Evolutionary conservation across 2,888 invertebrate species (phyloP).

Genomic region (Eremobia ochroleuca): DNA sequence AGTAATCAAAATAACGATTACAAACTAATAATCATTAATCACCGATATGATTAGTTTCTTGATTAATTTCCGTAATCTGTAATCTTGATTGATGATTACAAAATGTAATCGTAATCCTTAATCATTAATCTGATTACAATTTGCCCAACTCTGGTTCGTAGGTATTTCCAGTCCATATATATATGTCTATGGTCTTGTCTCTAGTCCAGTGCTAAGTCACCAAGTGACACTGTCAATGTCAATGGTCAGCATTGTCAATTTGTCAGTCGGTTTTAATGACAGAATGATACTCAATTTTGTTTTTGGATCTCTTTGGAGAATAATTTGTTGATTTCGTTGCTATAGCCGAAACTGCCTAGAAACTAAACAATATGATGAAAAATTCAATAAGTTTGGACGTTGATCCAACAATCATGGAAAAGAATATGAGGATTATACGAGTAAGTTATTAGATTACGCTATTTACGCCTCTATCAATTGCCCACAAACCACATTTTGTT

Average conservation of each 20-base stretch:
- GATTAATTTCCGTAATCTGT: no score
- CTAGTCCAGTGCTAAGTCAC: not conserved
- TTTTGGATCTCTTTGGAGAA: slow-evolving; percentile 19
- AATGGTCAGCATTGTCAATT: no score
- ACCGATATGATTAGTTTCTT: no score
- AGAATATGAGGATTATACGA: slow-evolving; percentile 88
- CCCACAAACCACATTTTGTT: not conserved
- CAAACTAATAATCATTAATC: no score
- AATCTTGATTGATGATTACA: no score
- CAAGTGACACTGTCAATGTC: slow-evolving; percentile 15
- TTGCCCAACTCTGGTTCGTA: no score
- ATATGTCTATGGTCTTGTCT: no score
- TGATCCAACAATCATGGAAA: slow-evolving; percentile 91
- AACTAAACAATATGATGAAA: slow-evolving; percentile 81
- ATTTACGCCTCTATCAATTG: not conserved
- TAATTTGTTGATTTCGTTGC: slow-evolving; percentile 57
- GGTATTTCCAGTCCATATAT: no score
- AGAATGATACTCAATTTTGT: slow-evolving; percentile 1
- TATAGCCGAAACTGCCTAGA: slow-evolving; percentile 44
- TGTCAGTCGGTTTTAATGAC: no score
- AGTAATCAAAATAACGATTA: no score
- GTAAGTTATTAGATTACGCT: slow-evolving; percentile 70
- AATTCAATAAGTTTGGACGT: slow-evolving; percentile 91
- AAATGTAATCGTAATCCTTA: no score
- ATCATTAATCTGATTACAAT: no score